Evolutionary conservation across 2,888 invertebrate genomes (phyloP).

Genomic region (Xanthia togata): DNA sequence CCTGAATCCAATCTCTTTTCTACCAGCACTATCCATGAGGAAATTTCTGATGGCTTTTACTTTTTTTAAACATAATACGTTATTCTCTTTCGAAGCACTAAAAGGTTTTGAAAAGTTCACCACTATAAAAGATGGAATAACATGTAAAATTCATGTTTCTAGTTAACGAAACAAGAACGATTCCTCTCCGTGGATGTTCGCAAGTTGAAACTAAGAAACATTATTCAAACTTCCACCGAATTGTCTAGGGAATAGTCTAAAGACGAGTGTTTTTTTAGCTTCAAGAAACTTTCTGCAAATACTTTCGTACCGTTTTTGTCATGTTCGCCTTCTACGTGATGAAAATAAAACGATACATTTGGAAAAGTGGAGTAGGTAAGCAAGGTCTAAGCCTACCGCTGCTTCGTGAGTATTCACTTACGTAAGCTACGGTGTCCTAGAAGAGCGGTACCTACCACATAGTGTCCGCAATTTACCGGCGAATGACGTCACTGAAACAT

Average conservation of each 20-base stretch:
- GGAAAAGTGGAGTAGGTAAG: constrained; percentile 1
- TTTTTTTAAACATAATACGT: constrained; percentile 50
- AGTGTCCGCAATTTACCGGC: background rate
- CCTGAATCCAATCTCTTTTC: constrained; percentile 43
- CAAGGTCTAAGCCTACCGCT: background rate
- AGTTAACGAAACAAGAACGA: constrained; percentile 58
- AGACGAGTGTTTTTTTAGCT: constrained; percentile 36
- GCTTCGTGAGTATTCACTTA: background rate
- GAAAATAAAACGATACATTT: constrained; percentile 22
- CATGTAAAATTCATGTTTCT: constrained; percentile 67
- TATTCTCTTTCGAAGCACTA: constrained; percentile 53
- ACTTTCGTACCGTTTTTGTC: constrained; percentile 16
- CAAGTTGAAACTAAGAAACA: constrained; percentile 56
- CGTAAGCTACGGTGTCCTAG: too few species aligned
- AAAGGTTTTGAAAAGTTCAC: constrained; percentile 46
- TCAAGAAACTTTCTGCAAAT: constrained; percentile 31
- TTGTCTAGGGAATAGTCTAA: constrained; percentile 42
- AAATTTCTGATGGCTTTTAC: constrained; percentile 34
- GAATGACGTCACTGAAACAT: background rate
- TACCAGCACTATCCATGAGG: constrained; percentile 17
- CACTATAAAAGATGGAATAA: constrained; percentile 53
- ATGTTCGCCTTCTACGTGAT: constrained; percentile 24
- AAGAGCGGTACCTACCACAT: too few species aligned
- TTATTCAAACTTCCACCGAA: constrained; percentile 63
- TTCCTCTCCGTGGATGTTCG: constrained; percentile 50